Evolutionary conservation across 2,888 invertebrate genomes (phyloP).

Genomic region (Lumbricus terrestris): DNA sequence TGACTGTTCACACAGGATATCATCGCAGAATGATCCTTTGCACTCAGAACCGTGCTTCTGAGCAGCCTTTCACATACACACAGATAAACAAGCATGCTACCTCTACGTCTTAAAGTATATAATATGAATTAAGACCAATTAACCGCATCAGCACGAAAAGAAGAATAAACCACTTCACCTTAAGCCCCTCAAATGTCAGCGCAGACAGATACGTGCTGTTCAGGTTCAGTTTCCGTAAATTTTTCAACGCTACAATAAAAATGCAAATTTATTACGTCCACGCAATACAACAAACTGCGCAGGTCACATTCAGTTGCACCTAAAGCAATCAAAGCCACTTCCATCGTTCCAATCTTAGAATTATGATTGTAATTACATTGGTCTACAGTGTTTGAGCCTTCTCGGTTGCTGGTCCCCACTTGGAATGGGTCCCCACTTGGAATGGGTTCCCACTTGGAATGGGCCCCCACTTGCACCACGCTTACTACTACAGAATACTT

Average conservation of each 20-base stretch:
- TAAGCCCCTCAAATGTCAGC: slow-evolving; percentile 72
- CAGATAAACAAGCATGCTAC: neutral
- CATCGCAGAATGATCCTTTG: neutral
- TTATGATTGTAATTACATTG: no score
- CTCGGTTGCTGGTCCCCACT: no score
- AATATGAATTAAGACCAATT: neutral
- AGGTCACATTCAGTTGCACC: neutral
- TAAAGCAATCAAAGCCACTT: neutral
- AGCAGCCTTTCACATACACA: neutral
- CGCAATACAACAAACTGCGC: neutral
- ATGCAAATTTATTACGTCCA: neutral
- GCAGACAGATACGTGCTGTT: slow-evolving; percentile 78
- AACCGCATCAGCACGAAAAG: neutral
- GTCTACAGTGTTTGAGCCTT: no score
- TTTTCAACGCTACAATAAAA: slow-evolving; percentile 68
- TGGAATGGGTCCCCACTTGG: no score
- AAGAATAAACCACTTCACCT: slow-evolving; percentile 56
- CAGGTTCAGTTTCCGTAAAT: slow-evolving; percentile 73
- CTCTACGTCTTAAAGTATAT: neutral
- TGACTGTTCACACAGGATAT: neutral
- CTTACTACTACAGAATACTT: no score
- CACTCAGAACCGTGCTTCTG: neutral
- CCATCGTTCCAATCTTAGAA: neutral
- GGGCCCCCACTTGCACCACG: no score
- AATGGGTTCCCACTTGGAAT: no score